Percentiles rank a stretch among this genome's conserved stretches.
These are phyloP conservation scores for Lampris megalopsis DNA, from an alignment of 2,113 vertebrate genomes.

Conservation along the genomic window DNA sequence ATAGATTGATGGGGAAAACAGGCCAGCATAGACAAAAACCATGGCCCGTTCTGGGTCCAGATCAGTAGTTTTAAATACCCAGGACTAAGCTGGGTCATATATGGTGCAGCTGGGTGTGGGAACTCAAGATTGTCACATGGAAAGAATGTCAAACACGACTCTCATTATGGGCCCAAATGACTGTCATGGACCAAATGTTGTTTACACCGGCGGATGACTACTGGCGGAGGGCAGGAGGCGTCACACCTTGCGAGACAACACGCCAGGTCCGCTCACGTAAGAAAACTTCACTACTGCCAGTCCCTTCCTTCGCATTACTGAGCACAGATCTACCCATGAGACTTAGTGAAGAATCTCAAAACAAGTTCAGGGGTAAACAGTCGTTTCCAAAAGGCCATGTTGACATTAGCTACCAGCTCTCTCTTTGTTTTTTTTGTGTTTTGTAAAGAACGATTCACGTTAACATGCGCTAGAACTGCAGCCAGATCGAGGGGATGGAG, in stretches of 20 bases:
- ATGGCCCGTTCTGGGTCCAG: background rate
- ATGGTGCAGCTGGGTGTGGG: background rate
- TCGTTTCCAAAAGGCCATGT: constrained; percentile 1
- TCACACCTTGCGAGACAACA: too few species aligned
- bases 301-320: constrained; percentile 4
- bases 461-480: constrained; percentile 28
- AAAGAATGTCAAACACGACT: constrained; percentile 17
- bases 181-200: too few species aligned
- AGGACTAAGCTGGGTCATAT: background rate
- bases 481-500: constrained; percentile 49
- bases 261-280: background rate
- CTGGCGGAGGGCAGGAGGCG: too few species aligned
- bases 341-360: background rate
- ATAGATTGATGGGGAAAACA: too few species aligned
- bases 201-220: background rate
- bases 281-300: background rate
- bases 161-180: background rate
- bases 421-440: too few species aligned
- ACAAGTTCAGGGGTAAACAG: background rate
- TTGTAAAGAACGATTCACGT: background rate
- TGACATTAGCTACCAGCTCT: background rate
- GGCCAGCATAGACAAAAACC: background rate
- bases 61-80: background rate
- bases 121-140: constrained; percentile 10
- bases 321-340: too few species aligned